Conservation (phyloP, 2,797 vertebrate species). For the Onychomys leucogaster region DNA sequence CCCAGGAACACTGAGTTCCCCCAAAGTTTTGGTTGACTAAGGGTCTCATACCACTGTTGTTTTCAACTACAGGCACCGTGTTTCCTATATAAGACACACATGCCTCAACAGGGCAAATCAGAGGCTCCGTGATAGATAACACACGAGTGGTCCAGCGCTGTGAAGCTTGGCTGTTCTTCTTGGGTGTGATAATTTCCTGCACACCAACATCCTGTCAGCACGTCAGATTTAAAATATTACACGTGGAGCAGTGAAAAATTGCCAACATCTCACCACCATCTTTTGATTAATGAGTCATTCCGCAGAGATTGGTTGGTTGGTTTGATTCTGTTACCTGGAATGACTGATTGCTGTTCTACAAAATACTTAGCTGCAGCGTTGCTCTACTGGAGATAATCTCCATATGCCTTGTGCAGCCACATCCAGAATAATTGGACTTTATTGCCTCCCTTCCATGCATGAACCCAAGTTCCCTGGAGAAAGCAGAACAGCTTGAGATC, state of each 20-base stretch:
- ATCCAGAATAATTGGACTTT: conserved; percentile 87
- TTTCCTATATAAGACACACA: neutral
- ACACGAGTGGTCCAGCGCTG: neutral
- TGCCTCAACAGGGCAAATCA: neutral
- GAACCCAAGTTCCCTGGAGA: conserved; percentile 85
- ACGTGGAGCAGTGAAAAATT: conserved; percentile 85
- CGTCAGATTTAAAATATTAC: conserved; percentile 85
- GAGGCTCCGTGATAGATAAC: neutral
- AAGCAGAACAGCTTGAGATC: conserved; percentile 77
- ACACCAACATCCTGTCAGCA: conserved; percentile 81
- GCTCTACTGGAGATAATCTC: conserved; percentile 86
- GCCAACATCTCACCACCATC: conserved; percentile 82
- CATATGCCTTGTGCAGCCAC: conserved; percentile 80
- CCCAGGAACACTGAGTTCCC: neutral
- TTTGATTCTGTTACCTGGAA: conserved; percentile 86
- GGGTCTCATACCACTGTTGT: neutral
- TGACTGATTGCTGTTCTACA: conserved; percentile 86
- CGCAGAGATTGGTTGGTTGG: conserved; percentile 84
- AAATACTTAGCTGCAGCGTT: conserved; percentile 80
- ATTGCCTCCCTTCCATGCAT: conserved; percentile 86
- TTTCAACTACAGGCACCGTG: neutral
- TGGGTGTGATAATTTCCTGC: conserved; percentile 76
- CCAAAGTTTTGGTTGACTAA: neutral
- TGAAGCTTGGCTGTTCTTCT: conserved; percentile 42
- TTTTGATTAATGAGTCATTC: conserved; percentile 88